These are phyloP conservation scores for Lasaia peninsularis DNA, from an alignment of 1,140 invertebrate species.

Conservation along the genomic window DNA sequence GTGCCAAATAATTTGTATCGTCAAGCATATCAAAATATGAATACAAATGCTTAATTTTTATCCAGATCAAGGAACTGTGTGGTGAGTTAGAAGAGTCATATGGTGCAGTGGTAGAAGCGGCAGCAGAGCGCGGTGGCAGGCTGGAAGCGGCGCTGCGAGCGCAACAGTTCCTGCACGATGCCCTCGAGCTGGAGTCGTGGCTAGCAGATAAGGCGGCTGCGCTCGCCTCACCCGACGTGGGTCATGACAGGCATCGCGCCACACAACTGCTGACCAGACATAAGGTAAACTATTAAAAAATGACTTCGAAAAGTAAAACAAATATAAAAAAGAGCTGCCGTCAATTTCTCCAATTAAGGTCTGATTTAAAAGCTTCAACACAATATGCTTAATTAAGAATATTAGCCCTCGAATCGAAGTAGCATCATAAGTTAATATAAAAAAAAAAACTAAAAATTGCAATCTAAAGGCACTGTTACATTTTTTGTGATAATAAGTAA, in stretches of 20 bases:
- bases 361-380: no score
- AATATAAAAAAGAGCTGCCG: no score
- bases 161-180: slow-evolving; percentile 94
- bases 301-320: no score
- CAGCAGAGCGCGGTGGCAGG: slow-evolving; percentile 84
- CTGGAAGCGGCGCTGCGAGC: slow-evolving; percentile 91
- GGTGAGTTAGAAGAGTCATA: slow-evolving; percentile 79
- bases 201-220: slow-evolving; percentile 91
- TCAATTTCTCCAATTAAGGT: no score
- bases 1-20: no score
- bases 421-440: no score
- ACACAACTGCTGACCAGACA: slow-evolving; percentile 95
- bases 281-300: slow-evolving; percentile 79
- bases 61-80: slow-evolving; percentile 47
- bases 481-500: not conserved
- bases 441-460: no score
- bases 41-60: not conserved
- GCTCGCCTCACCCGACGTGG: slow-evolving; percentile 89
- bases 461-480: no score
- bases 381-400: no score
- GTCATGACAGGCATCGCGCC: slow-evolving; percentile 91
- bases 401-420: no score
- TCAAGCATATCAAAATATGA: no score
- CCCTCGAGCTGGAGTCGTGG: slow-evolving; percentile 95
- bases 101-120: slow-evolving; percentile 83